Evolutionary conservation across 2,888 invertebrate genomes (phyloP).

Genomic region (Cheilosia urbana): DNA sequence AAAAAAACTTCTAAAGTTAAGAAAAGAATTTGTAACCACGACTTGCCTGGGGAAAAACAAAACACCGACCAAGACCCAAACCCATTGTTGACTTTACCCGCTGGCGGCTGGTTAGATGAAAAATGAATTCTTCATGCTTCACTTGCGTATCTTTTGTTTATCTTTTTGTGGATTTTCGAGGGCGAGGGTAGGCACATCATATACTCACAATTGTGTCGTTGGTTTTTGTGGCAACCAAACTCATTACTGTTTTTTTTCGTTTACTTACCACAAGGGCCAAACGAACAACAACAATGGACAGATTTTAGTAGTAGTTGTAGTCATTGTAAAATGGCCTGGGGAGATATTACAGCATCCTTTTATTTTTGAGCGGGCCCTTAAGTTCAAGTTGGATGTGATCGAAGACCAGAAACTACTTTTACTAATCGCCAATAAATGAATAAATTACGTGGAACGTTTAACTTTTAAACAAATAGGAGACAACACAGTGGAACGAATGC

Average conservation of each 20-base stretch:
- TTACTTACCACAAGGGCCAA: neutral
- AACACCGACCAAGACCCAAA: neutral
- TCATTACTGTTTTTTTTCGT: neutral
- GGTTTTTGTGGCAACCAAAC: neutral
- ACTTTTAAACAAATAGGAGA: no score
- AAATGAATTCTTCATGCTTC: neutral
- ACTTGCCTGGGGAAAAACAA: neutral
- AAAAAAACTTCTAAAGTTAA: neutral
- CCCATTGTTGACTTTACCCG: slow-evolving; percentile 2
- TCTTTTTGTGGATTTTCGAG: neutral
- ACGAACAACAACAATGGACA: neutral
- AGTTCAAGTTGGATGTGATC: neutral
- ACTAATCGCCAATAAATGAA: neutral
- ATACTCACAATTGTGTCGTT: neutral
- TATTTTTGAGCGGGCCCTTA: neutral
- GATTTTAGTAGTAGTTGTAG: slow-evolving; percentile 22
- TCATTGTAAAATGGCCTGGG: neutral
- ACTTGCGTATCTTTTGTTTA: neutral
- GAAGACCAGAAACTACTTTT: neutral
- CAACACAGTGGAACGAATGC: no score
- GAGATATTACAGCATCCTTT: slow-evolving; percentile 5
- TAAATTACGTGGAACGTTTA: neutral
- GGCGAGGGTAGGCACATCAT: neutral
- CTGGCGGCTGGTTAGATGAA: neutral
- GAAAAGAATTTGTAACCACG: slow-evolving; percentile 20